Evolutionary conservation across 2,113 vertebrate species (phyloP).

Genomic region (Periophthalmodon schlosseri): DNA sequence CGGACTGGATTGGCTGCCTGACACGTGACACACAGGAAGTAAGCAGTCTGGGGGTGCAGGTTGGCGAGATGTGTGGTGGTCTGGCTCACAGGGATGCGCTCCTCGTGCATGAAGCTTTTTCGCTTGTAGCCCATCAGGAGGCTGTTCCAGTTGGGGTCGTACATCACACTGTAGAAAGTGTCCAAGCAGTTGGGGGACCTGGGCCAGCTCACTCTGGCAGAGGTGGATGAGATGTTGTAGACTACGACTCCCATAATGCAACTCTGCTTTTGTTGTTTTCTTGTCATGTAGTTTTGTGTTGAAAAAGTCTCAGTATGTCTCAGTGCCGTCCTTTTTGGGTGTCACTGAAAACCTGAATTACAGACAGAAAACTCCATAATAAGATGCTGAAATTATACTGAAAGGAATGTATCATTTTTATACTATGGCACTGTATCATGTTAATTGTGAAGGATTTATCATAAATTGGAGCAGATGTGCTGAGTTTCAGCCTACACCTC

Average conservation of each 20-base stretch:
- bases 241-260: conserved; percentile 76
- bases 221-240: conserved; percentile 83
- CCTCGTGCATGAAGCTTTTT: conserved; percentile 83
- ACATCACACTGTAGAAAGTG: conserved; percentile 90
- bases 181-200: conserved; percentile 76
- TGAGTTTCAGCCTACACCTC: no score
- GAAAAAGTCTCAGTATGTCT: neutral
- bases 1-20: conserved; percentile 81
- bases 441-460: no score
- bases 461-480: no score
- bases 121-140: conserved; percentile 80
- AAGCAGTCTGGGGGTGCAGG: conserved; percentile 84
- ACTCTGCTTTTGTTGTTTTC: neutral
- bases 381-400: no score
- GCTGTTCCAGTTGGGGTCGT: conserved; percentile 87
- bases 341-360: conserved; percentile 13
- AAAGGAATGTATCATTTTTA: no score
- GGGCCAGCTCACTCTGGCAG: conserved; percentile 82
- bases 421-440: no score
- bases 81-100: conserved; percentile 82
- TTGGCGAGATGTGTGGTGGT: conserved; percentile 80
- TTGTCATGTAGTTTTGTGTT: neutral
- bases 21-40: conserved; percentile 87
- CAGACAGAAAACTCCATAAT: neutral
- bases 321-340: neutral